These are phyloP conservation scores for Enteromius radiatus DNA, from an alignment of 2,797 vertebrate species.

Conservation along the genomic window DNA sequence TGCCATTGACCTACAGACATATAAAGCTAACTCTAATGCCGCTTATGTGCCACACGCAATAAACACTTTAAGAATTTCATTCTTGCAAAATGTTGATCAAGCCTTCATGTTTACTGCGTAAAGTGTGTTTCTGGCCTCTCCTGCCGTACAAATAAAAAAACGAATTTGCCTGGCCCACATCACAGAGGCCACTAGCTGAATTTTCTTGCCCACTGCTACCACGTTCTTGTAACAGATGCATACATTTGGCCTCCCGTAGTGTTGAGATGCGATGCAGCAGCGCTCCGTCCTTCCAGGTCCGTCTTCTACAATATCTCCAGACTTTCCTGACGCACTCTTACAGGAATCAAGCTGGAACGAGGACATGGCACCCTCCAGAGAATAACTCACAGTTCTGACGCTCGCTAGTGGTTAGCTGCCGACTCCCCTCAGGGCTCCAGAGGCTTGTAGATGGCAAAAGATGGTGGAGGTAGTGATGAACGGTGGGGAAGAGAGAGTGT, in stretches of 20 bases:
- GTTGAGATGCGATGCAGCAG: neutral
- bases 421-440: conserved; percentile 21
- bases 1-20: neutral
- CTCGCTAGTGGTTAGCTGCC: conserved; percentile 32
- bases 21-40: neutral
- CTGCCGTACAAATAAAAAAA: neutral
- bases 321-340: neutral
- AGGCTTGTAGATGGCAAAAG: conserved; percentile 50
- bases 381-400: conserved; percentile 40
- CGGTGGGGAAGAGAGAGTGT: conserved; percentile 30
- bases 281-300: neutral
- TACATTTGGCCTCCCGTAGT: neutral
- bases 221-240: neutral
- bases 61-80: neutral
- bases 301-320: neutral
- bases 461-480: conserved; percentile 50
- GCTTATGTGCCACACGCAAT: neutral
- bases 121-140: conserved; percentile 16
- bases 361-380: conserved; percentile 7
- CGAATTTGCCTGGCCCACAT: neutral
- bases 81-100: neutral
- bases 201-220: neutral
- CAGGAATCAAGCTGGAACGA: conserved; percentile 20
- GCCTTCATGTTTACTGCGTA: neutral
- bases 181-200: conserved; percentile 8